Evolutionary conservation across 1,140 invertebrate genomes (phyloP), one percentile per base, ranked within the genome.

Genomic region (Nephila pilipes): DNA sequence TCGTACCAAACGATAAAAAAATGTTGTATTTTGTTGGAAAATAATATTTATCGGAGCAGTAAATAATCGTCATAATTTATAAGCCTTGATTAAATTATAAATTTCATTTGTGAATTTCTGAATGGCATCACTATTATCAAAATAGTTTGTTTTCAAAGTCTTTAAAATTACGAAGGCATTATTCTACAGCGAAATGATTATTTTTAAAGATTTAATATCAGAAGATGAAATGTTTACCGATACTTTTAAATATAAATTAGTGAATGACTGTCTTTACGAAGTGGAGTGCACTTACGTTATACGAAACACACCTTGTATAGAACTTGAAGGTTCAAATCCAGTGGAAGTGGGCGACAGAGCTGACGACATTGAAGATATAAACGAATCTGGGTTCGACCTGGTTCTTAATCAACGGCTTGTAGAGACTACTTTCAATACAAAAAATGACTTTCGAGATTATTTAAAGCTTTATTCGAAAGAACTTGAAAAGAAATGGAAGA

Each of bases 161-260:
- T 10, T 46, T 4, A 46, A 46, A 10, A 10, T 46, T 63, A 0
- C n/a, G 10, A 2, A 5, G 22, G 6, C n/a, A n/a, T 22, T n/a
- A 63, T 38, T 79, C 12, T n/a, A 81, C 22, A 1, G 16, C 18
- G 38, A 38, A 81, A 81, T 81, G 79, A 46, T 81, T 8, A 29
- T 81, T 81, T 81, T 81, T 54, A 81, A 81, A 81, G 79, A 81
- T 81, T 81, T 81, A 46, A 46, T 81, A 38, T 81, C 79, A 22
- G 46, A 81, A 38, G 79, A 81, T 12, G 79, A 81, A 81, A 81
- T 81, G 79, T 81, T 81, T 25, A 81, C 79, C 18, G 79, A 81
- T 54, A 32, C 79, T n/a, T 81, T 81, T 54, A 46, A 46, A 46
- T 81, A 54, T 54, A 81, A 81, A 18, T 69, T 69, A 29, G 16